phyloP scores from a whole-genome alignment of 2,113 vertebrate species.

The Cathartes aura region DNA sequence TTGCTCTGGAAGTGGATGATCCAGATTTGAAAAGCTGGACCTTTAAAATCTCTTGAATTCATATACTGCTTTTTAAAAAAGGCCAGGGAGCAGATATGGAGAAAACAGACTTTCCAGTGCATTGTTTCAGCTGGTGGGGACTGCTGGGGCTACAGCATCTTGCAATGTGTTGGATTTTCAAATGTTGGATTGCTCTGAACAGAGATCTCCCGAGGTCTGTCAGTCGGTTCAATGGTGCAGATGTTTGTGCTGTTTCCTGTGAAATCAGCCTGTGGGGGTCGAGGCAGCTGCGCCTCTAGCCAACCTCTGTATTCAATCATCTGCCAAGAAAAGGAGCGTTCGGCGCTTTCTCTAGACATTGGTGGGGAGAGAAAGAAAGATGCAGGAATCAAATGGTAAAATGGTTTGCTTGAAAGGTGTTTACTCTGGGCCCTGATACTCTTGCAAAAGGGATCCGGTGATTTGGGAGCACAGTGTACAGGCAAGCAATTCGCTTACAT shows the following conservation, averaged over 20 bases:
- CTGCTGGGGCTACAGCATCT: background rate
- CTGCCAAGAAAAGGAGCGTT: background rate
- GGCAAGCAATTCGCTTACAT: rapidly evolving
- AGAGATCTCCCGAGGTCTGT: background rate
- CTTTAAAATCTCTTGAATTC: background rate
- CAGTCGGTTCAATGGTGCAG: background rate
- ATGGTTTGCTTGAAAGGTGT: background rate
- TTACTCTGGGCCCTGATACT: background rate
- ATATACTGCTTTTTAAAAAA: background rate
- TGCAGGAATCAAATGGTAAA: rapidly evolving
- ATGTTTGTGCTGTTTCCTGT: conserved; percentile 32
- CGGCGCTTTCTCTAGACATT: rapidly evolving
- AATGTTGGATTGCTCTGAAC: background rate
- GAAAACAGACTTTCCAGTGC: background rate
- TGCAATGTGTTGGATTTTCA: rapidly evolving
- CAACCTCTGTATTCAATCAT: background rate
- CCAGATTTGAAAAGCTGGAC: background rate
- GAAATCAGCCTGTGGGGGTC: background rate
- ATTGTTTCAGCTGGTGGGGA: background rate
- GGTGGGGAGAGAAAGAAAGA: background rate
- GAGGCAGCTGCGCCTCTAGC: background rate
- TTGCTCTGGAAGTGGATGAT: background rate
- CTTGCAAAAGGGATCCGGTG: background rate
- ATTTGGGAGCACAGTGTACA: rapidly evolving
- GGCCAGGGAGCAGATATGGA: background rate